Percentiles rank a stretch among this genome's conserved stretches.
These are phyloP conservation scores for Thecophora atra DNA, from an alignment of 2,888 invertebrate genomes.

Conservation along the genomic window DNA sequence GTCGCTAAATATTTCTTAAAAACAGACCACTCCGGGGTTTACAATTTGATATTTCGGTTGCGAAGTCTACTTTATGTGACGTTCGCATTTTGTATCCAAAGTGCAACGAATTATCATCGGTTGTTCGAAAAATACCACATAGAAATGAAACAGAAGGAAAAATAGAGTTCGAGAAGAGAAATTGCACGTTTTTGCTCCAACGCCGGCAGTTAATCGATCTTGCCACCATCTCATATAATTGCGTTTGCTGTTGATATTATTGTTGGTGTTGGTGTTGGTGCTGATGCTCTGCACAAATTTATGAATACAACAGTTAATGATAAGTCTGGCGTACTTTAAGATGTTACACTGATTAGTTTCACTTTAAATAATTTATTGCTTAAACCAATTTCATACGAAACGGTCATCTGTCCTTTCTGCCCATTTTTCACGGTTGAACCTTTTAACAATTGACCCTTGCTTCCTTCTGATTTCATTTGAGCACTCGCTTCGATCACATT, in stretches of 20 bases:
- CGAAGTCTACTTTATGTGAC: too few species aligned
- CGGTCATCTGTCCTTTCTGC: too few species aligned
- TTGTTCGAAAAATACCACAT: too few species aligned
- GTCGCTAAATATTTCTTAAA: too few species aligned
- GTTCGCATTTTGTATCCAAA: too few species aligned
- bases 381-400: neutral
- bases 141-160: too few species aligned
- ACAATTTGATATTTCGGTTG: too few species aligned
- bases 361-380: neutral
- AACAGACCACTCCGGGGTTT: too few species aligned
- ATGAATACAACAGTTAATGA: neutral
- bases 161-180: neutral
- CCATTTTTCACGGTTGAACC: too few species aligned
- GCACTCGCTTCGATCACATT: neutral
- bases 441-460: neutral
- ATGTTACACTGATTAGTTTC: neutral
- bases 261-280: too few species aligned
- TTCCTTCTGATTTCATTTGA: neutral
- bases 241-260: neutral
- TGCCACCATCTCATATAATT: neutral
- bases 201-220: neutral
- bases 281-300: neutral
- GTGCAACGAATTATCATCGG: too few species aligned
- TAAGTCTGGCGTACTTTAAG: neutral
- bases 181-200: neutral